These are phyloP conservation scores for Promerops cafer DNA, from an alignment of 2,113 vertebrate genomes.

Conservation along the genomic window DNA sequence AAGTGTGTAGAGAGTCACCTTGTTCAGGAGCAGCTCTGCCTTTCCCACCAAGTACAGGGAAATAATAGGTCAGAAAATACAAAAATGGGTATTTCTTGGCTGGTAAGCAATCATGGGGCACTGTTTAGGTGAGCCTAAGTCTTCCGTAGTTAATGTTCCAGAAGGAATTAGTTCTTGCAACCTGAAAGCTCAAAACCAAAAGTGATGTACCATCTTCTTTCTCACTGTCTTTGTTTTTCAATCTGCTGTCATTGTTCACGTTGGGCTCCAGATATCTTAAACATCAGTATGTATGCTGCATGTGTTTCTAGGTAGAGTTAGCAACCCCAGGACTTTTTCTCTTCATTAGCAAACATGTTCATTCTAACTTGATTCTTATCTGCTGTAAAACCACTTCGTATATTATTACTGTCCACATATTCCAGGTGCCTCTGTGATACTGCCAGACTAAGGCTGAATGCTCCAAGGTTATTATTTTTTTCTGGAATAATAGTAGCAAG, in stretches of 20 bases:
- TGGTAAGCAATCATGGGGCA: fast-evolving
- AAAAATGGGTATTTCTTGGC: not conserved
- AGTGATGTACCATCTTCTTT: not conserved
- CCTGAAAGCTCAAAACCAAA: not conserved
- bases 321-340: not conserved
- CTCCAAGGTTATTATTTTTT: constrained; percentile 1
- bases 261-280: not conserved
- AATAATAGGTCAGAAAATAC: not conserved
- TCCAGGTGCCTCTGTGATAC: not conserved
- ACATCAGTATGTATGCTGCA: not conserved
- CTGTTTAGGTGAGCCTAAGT: not conserved
- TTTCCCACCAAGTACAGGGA: not conserved
- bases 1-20: not conserved
- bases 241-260: not conserved
- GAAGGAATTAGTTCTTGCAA: not conserved
- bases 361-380: not conserved
- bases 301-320: not conserved
- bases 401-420: not conserved
- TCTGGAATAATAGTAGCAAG: not conserved
- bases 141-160: not conserved
- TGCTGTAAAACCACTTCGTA: not conserved
- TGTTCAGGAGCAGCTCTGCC: not conserved
- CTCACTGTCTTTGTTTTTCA: not conserved
- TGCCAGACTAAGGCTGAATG: not conserved
- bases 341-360: not conserved